These are phyloP conservation scores for Rhinella marina DNA, from an alignment of 2,797 vertebrate species.

Conservation along the genomic window DNA sequence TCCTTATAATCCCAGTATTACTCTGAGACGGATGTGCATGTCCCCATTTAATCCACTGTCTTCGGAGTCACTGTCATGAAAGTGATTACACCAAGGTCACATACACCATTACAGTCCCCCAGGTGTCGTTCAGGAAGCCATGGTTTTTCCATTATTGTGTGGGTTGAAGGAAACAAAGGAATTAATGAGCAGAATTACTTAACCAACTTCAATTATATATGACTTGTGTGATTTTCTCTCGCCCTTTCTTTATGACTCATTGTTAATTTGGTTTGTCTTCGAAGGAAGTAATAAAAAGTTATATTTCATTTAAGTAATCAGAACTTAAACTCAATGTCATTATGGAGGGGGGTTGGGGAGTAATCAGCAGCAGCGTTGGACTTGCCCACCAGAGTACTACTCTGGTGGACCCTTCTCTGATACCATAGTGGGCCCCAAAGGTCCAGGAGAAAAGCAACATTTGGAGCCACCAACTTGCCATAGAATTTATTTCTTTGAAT, in stretches of 20 bases:
- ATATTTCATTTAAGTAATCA: neutral
- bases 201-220: constrained; percentile 31
- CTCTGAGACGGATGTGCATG: constrained; percentile 24
- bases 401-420: no score
- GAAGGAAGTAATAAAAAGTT: neutral
- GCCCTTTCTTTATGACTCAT: neutral
- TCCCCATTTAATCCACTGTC: constrained; percentile 5
- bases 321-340: neutral
- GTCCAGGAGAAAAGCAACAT: no score
- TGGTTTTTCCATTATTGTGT: constrained; percentile 14
- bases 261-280: neutral
- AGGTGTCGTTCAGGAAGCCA: neutral
- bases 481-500: no score
- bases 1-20: neutral
- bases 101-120: neutral
- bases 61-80: neutral
- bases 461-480: no score
- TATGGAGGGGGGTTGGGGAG: neutral
- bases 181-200: constrained; percentile 22
- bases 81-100: constrained; percentile 39
- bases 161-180: constrained; percentile 34
- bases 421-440: no score
- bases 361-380: no score
- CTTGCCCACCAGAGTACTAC: no score
- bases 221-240: neutral